Evolutionary conservation across 2,888 invertebrate species (phyloP).

Genomic region (Isoperla grammatica): DNA sequence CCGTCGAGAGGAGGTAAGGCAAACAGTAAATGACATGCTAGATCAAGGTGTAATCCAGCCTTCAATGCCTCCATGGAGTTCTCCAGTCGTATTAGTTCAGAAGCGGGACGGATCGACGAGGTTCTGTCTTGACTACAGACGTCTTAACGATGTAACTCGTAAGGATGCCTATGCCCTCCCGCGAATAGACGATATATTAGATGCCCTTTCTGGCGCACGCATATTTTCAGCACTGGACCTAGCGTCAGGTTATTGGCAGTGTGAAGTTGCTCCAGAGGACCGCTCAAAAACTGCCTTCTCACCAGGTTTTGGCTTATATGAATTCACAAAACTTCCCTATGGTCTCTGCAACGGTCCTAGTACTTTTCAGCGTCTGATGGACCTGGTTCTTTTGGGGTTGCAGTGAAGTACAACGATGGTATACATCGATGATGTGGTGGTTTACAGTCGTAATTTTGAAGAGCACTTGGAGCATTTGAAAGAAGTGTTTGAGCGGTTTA

Average conservation of each 20-base stretch:
- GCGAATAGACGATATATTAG: neutral
- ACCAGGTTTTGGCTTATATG: neutral
- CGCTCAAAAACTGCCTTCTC: neutral
- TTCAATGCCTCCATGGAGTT: neutral
- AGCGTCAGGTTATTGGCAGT: neutral
- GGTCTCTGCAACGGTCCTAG: neutral
- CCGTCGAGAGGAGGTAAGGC: neutral
- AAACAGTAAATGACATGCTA: neutral
- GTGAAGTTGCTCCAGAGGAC: neutral
- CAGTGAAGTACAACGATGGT: neutral
- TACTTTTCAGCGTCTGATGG: neutral
- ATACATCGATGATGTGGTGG: conserved; percentile 3
- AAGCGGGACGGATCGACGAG: neutral
- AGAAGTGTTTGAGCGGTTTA: neutral
- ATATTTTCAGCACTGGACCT: conserved; percentile 4
- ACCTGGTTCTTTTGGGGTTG: neutral
- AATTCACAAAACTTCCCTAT: neutral
- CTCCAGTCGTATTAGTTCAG: neutral
- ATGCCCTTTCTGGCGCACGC: neutral
- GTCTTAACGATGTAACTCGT: neutral
- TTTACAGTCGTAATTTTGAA: neutral
- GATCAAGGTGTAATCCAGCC: neutral
- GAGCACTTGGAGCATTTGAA: neutral
- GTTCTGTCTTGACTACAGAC: neutral
- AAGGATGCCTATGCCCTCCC: conserved; percentile 9